Base-by-base conservation (phyloP, 2,113 vertebrate genomes). In the Rhegmatorhina hoffmannsi region DNA sequence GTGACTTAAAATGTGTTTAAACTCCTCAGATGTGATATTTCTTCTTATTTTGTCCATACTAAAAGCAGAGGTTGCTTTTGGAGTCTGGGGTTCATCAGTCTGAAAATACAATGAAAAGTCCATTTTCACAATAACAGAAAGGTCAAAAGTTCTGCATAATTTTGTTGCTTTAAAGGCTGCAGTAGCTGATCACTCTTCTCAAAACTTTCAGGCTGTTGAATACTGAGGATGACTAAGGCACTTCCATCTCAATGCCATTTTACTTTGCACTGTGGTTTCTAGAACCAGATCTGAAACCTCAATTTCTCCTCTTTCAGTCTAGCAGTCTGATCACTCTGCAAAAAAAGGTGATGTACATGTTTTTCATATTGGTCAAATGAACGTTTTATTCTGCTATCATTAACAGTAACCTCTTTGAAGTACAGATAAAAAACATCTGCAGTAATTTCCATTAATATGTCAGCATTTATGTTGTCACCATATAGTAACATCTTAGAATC, bases 371-470 rank as follows among this genome's bases (percentile, higher is more conserved):
- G 47, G 56, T 49, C 69, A 74, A 95, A 46, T 53, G n/a, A 82
- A 33, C 36, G 49, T 66, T 88, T 70, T 53, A 62, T 88, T 88
- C 88, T 85, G 25, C 64, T 75, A 31, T 62, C 83, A 47, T 62
- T 85, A 85, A 55, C 44, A 76, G 43, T 44, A 89, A 79, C 21
- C 7, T 18, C 34, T 82, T 86, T 86, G 25, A 72, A 83, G 52
- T 49, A 80, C 29, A 70, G n/a, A 68, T 36, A n/a, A 80, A 81
- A 92, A 76, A 47, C 58, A 88, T 85, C 66, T 94, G 81, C 66
- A 78, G 44, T 75, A 46, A 91, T 89, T 91, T 94, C 36, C 79
- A 86, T 84, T 94, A 87, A 55, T 88, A 77, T 81, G 67, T 70
- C 66, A 84, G 29, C 68, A 75, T 88, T 91, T 84, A 78, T 88